Conservation (phyloP, 2,888 invertebrate genomes). For the Lasioglossum pauxillum region DNA sequence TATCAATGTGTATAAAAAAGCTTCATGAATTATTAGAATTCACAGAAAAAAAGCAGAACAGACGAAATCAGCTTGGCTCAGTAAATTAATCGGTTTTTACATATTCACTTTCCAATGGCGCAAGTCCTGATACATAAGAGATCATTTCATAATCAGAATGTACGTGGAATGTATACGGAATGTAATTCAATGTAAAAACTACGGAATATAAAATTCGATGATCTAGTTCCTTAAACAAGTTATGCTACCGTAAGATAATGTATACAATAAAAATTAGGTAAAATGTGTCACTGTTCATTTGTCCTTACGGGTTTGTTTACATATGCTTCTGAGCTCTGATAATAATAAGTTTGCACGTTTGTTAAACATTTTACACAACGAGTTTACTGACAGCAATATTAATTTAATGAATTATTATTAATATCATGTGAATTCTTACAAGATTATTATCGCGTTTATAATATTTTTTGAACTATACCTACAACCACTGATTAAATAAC, state of each 20-base stretch:
- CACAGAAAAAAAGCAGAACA: background rate
- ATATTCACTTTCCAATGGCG: slow-evolving; percentile 1
- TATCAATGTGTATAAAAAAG: background rate
- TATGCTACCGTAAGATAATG: background rate
- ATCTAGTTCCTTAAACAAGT: background rate
- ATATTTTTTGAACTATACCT: no score
- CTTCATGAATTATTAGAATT: background rate
- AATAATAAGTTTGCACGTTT: background rate
- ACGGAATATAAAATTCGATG: background rate
- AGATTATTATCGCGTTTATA: no score
- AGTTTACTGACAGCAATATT: no score
- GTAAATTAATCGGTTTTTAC: background rate
- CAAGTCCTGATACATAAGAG: background rate
- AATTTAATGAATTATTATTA: no score
- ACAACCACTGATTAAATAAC: no score
- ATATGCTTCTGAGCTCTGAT: background rate
- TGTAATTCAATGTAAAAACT: background rate
- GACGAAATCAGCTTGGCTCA: background rate
- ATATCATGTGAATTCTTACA: no score
- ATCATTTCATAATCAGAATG: background rate
- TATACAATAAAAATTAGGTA: background rate
- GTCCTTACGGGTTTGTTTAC: background rate
- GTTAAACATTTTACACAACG: no score
- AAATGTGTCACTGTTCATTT: background rate
- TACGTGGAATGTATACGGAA: background rate